Base-by-base conservation (phyloP, 2,797 vertebrate genomes). In the Naso thynnoides region DNA sequence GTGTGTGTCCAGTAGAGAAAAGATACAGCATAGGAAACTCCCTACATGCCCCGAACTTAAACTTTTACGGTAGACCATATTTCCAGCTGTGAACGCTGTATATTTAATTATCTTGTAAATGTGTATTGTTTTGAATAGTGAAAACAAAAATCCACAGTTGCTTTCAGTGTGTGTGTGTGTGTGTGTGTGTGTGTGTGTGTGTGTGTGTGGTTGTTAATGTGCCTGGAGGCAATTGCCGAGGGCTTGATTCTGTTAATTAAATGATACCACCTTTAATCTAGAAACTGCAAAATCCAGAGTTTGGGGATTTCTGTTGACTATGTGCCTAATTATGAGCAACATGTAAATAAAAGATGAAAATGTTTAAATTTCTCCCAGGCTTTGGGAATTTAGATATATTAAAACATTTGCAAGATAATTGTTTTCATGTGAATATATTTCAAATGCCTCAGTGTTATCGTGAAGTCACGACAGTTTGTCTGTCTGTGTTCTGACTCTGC, bases 311-410 rank as follows among this genome's bases (percentile, higher is more conserved):
- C 29, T 62, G 29, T 63, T 10, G 50, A 73, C 29, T 52, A 6
- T 50, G 38, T 59, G 27, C 27, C n/a, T 65, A 67, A 81, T 77
- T 81, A 62, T 6, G 8, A 8, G 16, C 55, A 64, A 75, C 42
- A 74, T 65, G 31, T 41, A 75, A 77, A 81, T 63, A 63, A 73
- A 64, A 62, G 42, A 47, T 68, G 56, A 0, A 61, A 70, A 67
- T 27, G 44, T 76, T 74, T 42, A 6, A 84, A 67, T 66, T 55
- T 23, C 41, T 39, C 44, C 9, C 58, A 62, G 61, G 6, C 44
- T 24, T 41, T 41, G 15, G 59, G 15, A 15, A 54, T 61, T 66
- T 44, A 65, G 42, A 48, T 21, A 26, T 50, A 53, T 66, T 56
- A 36, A n/a, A 41, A 44, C 18, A 11, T 27, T 2, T 13, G 21